A percentile compares a stretch with the other conserved stretches of the same genome.
Evolutionary conservation across 2,113 vertebrate genomes (phyloP).

Genomic region (Erythrolamprus reginae): DNA sequence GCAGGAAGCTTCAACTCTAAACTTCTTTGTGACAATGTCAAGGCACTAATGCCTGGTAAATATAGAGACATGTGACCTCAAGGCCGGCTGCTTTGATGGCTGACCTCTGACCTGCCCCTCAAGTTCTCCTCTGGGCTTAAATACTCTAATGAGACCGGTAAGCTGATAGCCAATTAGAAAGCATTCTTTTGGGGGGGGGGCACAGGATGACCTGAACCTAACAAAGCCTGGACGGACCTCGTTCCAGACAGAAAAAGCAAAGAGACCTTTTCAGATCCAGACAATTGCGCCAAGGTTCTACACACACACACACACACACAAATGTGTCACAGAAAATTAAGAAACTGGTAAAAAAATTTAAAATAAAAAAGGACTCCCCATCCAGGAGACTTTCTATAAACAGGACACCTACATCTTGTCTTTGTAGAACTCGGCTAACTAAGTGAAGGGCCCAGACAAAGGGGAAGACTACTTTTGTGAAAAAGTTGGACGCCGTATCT

Average conservation of each 20-base stretch:
- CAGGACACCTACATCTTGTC: conserved; percentile 17
- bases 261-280: conserved; percentile 57
- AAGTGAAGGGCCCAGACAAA: conserved; percentile 19
- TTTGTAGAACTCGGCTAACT: conserved; percentile 30
- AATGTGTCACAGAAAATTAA: conserved; percentile 43
- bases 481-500: not conserved
- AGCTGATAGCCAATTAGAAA: conserved; percentile 68
- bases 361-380: not conserved
- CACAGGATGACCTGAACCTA: conserved; percentile 61
- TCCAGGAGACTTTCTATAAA: conserved; percentile 31
- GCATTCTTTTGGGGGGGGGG: conserved; percentile 62
- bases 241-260: conserved; percentile 51
- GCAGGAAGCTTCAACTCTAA: conserved; percentile 46
- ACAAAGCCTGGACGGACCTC: conserved; percentile 61
- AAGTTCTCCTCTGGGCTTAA: conserved; percentile 46
- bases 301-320: conserved; percentile 16
- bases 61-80: conserved; percentile 51
- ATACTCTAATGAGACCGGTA: conserved; percentile 64
- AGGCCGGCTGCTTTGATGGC: conserved; percentile 52
- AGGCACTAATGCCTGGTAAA: conserved; percentile 56
- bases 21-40: conserved; percentile 52
- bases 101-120: conserved; percentile 43
- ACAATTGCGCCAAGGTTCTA: conserved; percentile 42
- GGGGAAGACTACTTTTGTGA: not conserved
- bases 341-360: conserved; percentile 41